Conservation (phyloP, 2,888 invertebrate genomes). For the Heliconius aoede region DNA sequence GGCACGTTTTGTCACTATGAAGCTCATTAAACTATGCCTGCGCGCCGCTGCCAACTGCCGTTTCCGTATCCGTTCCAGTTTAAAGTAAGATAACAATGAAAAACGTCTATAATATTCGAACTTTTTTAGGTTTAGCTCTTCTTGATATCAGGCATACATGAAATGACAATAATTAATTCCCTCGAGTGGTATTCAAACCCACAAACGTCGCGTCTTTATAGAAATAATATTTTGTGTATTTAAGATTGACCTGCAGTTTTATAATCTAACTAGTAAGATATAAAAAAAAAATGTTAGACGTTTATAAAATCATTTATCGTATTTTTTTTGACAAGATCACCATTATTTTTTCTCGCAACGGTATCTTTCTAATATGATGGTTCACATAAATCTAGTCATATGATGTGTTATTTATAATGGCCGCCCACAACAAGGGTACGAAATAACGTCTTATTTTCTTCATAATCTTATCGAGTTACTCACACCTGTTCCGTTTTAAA, state of each 20-base stretch:
- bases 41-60: constrained; percentile 55
- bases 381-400: constrained; percentile 9
- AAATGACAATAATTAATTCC: not conserved
- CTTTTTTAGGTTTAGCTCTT: not conserved
- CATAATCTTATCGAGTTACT: constrained; percentile 36
- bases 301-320: too few species aligned
- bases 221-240: not conserved
- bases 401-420: constrained; percentile 10
- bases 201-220: not conserved
- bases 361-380: not conserved
- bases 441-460: constrained; percentile 33
- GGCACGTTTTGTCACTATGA: constrained; percentile 54
- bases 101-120: not conserved
- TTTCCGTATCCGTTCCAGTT: constrained; percentile 63
- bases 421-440: constrained; percentile 1
- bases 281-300: too few species aligned
- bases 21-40: constrained; percentile 51
- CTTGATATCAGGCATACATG: not conserved
- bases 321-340: not conserved
- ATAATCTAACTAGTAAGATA: too few species aligned
- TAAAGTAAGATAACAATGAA: constrained; percentile 47
- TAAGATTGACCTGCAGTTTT: not conserved
- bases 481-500: constrained; percentile 23
- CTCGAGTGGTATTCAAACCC: not conserved
- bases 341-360: not conserved